Percentiles rank a stretch among this genome's conserved stretches.
Conservation (phyloP, 2,797 vertebrate genomes). For the Epinephelus malabaricus region DNA sequence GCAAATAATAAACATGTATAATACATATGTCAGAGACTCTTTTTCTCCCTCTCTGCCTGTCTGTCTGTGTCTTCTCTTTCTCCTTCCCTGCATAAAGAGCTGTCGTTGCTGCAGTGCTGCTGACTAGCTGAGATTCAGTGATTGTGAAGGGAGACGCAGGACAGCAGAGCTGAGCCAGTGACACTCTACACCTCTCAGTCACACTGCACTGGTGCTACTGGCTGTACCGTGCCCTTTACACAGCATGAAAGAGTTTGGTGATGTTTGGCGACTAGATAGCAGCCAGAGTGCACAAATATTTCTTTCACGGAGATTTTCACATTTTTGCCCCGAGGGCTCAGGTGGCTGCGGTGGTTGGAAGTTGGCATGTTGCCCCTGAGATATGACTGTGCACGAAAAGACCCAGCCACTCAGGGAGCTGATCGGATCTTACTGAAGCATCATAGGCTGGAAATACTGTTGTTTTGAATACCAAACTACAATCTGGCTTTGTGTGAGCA, state of each 20-base stretch:
- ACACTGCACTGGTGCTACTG: slow-evolving; percentile 11
- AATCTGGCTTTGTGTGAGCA: neutral
- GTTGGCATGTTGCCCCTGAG: slow-evolving; percentile 39
- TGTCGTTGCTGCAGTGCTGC: slow-evolving; percentile 67
- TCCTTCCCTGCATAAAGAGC: slow-evolving; percentile 23
- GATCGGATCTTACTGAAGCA: slow-evolving; percentile 1
- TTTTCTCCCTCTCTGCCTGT: neutral
- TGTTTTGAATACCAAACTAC: neutral
- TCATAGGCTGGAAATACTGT: neutral
- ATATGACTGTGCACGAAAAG: slow-evolving; percentile 50
- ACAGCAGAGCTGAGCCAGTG: slow-evolving; percentile 70
- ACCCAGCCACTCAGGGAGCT: neutral
- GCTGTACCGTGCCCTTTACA: neutral
- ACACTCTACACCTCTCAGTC: slow-evolving; percentile 57
- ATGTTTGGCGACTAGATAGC: slow-evolving; percentile 1
- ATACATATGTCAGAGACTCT: neutral
- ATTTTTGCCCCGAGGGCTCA: slow-evolving; percentile 17
- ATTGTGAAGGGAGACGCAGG: slow-evolving; percentile 55
- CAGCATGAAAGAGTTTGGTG: neutral
- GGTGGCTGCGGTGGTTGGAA: slow-evolving; percentile 27
- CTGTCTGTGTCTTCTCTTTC: neutral
- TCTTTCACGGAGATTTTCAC: slow-evolving; percentile 33
- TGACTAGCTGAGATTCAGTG: slow-evolving; percentile 58
- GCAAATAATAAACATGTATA: slow-evolving; percentile 2
- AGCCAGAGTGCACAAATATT: slow-evolving; percentile 30